Base-by-base conservation (phyloP, 2,888 invertebrate species). In the Argyresthia albistria region DNA sequence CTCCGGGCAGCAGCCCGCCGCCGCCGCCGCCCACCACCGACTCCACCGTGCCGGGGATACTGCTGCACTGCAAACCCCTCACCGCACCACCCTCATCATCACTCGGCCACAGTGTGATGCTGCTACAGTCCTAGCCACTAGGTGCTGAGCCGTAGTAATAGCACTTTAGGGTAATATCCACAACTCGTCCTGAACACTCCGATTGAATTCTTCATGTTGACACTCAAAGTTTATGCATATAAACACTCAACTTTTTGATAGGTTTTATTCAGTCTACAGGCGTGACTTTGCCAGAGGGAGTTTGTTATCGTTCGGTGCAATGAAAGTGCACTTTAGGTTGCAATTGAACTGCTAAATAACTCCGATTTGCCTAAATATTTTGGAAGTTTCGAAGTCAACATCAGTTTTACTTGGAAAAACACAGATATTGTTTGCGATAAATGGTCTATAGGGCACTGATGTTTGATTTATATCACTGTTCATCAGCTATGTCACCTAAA, bases 1-100 rank as follows among this genome's bases (percentile, higher is more conserved):
- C 86, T 75, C 88, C 86, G 83, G 91, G 91, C 87, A 90, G 88
- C 87, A 89, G 82, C 90, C 88, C 86, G 91, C 89, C 77, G 91
- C 90, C 88, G 91, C 89, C 76, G 91, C 84, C 92, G 89, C 92
- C 92, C 89, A 92, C 92, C 89, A 92, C 89, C 88, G 92, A 92
- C 91, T 92, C 93, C 91, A 92, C 92, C 84, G 88, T 88, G 90
- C 9, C 35, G 45, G 36, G 9, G 14, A 8, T 16, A 61, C 64
- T 65, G 62, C 59, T 65, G 58, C 57, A 50, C 48, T 45, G 54
- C 51, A 61, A 62, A n/a, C 42, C 12, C 25, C 35, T 80, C 69
- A 83, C 73, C 75, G 76, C 59, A 67, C 67, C 59, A 70, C 72
- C 66, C 63, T 68, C 83, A 80, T 83, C 57, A 59, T 75, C 60